These are phyloP conservation scores for Atethmia centrago DNA, from an alignment of 2,888 invertebrate species.

Conservation along the genomic window DNA sequence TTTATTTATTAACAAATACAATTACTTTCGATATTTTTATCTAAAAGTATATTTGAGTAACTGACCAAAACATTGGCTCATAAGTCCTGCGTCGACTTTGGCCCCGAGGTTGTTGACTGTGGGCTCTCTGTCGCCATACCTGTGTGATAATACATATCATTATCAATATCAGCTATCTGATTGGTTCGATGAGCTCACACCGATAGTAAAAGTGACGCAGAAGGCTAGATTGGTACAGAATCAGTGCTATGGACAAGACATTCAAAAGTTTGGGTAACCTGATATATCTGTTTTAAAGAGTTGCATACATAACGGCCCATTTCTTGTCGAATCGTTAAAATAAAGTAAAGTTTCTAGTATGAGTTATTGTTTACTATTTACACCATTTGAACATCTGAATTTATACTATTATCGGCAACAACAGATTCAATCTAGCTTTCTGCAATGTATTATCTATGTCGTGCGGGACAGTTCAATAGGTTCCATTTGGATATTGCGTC, in stretches of 20 bases:
- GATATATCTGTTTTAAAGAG: no score
- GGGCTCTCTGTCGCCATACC: conserved; percentile 87
- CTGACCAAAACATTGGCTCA: conserved; percentile 89
- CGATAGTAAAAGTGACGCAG: no score
- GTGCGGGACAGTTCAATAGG: conserved; percentile 27
- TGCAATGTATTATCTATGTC: conserved; percentile 30
- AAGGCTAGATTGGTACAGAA: no score
- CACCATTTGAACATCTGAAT: neutral
- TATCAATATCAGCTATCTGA: conserved; percentile 17
- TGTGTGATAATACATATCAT: conserved; percentile 30
- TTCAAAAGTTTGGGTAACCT: no score
- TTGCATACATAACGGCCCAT: no score
- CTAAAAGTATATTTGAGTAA: neutral
- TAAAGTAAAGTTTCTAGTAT: no score
- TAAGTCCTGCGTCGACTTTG: conserved; percentile 87
- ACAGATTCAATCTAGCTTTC: conserved; percentile 4
- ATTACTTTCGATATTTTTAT: neutral
- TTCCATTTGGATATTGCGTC: conserved; percentile 67
- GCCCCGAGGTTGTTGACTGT: conserved; percentile 88
- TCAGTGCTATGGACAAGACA: no score
- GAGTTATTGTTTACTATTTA: no score
- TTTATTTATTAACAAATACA: neutral
- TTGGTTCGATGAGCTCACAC: neutral
- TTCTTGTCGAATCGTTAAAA: no score
- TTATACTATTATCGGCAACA: neutral